These are phyloP conservation scores for Eulemur coronatus DNA, from an alignment of 2,797 vertebrate species.

Conservation along the genomic window DNA sequence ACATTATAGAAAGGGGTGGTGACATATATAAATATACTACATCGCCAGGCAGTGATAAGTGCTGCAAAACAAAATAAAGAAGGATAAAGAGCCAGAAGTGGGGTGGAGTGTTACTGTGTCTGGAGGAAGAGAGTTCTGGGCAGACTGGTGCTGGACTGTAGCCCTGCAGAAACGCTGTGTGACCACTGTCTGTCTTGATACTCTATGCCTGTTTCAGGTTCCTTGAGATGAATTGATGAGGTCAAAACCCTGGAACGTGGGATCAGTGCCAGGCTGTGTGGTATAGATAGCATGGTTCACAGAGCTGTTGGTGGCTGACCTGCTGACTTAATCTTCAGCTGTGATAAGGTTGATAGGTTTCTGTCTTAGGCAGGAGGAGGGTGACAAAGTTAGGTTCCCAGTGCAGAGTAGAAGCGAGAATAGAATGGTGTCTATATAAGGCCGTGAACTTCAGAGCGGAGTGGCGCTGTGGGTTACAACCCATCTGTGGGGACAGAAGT, in stretches of 20 bases:
- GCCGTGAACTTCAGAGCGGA: background rate
- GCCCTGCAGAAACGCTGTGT: background rate
- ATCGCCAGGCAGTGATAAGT: background rate
- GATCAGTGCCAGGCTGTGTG: background rate
- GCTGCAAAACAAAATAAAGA: background rate
- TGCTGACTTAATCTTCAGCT: background rate
- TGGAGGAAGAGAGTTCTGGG: background rate
- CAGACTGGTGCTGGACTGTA: background rate
- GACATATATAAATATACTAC: too few relatives aligned
- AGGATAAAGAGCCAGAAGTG: background rate
- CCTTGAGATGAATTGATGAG: background rate
- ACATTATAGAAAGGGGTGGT: background rate
- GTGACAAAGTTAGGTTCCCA: background rate
- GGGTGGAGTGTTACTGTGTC: rapidly evolving
- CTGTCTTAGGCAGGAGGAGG: background rate
- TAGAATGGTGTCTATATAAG: background rate
- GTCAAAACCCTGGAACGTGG: background rate
- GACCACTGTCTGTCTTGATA: background rate
- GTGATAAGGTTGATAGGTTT: background rate
- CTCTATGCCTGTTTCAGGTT: background rate
- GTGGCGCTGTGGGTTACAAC: background rate
- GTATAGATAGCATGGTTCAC: background rate
- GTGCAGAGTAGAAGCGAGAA: background rate
- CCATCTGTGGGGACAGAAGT: background rate
- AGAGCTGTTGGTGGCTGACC: background rate